phyloP scores from a whole-genome alignment of 2,797 vertebrate genomes.

The Bryconaethiops microstoma region DNA sequence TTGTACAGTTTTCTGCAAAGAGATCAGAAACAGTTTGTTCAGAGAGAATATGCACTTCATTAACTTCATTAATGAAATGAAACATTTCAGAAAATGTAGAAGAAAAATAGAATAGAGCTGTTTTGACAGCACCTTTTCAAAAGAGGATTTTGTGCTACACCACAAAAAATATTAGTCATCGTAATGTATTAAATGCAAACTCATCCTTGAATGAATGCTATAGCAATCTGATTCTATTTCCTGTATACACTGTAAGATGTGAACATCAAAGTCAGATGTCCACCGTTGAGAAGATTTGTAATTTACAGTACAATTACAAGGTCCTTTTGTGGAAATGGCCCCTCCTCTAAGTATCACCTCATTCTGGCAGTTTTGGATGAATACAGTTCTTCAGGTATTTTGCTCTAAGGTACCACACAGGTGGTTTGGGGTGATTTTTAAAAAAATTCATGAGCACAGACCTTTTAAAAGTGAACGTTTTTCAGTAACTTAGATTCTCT shows the following conservation, averaged over 20 bases:
- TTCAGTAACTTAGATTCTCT: slow-evolving; percentile 3
- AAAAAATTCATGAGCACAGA: not conserved
- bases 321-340: not conserved
- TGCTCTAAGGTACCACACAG: not conserved
- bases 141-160: not conserved
- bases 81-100: not conserved
- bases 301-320: slow-evolving; percentile 3
- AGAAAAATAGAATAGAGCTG: not conserved
- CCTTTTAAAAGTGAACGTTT: not conserved
- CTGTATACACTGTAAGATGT: not conserved
- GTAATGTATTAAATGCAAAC: not conserved
- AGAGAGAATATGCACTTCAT: not conserved
- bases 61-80: too few relatives aligned
- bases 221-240: not conserved
- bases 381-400: not conserved
- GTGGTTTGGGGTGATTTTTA: not conserved
- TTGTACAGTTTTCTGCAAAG: not conserved
- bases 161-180: not conserved
- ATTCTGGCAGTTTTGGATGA: not conserved
- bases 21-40: not conserved
- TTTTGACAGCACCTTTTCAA: too few relatives aligned
- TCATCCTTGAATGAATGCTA: not conserved
- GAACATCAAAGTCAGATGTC: not conserved
- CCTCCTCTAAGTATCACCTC: slow-evolving; percentile 11
- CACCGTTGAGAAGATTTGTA: not conserved